Evolutionary conservation across 2,888 invertebrate species (phyloP), one percentile per base, ranked within the genome.

Genomic region (Cactoblastis cactorum): DNA sequence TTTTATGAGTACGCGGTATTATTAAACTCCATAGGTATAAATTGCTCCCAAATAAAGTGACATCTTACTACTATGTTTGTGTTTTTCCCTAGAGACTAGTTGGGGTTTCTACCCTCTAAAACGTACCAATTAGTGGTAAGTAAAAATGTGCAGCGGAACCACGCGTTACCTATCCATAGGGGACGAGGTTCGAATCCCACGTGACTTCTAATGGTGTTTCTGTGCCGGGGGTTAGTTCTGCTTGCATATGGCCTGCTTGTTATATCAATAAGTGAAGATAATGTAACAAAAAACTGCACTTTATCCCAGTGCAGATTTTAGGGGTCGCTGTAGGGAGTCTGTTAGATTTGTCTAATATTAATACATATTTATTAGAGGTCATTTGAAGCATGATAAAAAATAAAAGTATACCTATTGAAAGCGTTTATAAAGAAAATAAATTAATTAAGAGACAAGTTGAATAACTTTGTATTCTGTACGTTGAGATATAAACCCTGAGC

Each of bases 91-190:
- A 33, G 83, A 67, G 85, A 76, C 63, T 41, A 48, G 50, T 61
- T 69, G 73, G 81, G 83, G 83, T 75, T 74, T 75, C 74, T 66
- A 70, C 76, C 79, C 80, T 76, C 80, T 58, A 79, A 83, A 43
- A 81, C 81, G 85, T 81, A 79, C 86, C 87, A 87, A 89, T 88
- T 89, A 88, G 87, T 80, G 86, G 88, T 74, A 76, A 86, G 80
- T 85, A 88, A 86, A 83, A 86, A 83, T 84, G 80, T 81, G 84
- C 84, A 82, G 78, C 81, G 83, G 86, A 85, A 88, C 86, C 79
- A 79, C 79, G 75, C 81, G 77, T 80, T 81, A 84, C 73, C 73
- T 67, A 61, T 66, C 77, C 79, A 74, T 71, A 59, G 61, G 75
- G 79, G 80, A 67, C 58, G 60, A 70, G 67, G 62, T 50, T 60